Percentiles rank a stretch among this genome's conserved stretches.
These are phyloP conservation scores for Apogon talboti DNA, from an alignment of 2,797 vertebrate species.

Conservation along the genomic window DNA sequence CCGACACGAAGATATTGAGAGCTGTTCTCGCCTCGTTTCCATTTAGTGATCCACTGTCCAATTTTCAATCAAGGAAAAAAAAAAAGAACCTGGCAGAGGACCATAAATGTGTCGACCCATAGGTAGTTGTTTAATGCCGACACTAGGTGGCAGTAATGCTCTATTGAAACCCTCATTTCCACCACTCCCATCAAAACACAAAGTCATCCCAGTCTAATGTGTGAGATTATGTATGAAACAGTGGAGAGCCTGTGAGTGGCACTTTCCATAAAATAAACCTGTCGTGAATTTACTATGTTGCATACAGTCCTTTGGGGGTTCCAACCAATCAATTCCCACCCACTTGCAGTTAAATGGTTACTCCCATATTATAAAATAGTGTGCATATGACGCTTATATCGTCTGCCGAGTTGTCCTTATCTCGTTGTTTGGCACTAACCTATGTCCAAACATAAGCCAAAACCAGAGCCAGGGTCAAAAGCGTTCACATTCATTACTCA, in stretches of 20 bases:
- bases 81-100: not conserved
- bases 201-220: slow-evolving; percentile 33
- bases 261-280: slow-evolving; percentile 35
- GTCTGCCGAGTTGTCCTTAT: slow-evolving; percentile 6
- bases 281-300: slow-evolving; percentile 27
- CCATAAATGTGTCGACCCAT: not conserved
- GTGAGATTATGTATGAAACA: slow-evolving; percentile 44
- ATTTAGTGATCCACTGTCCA: slow-evolving; percentile 3
- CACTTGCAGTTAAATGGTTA: slow-evolving; percentile 10
- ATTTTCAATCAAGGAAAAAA: slow-evolving; percentile 13
- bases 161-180: slow-evolving; percentile 25
- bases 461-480: slow-evolving; percentile 9
- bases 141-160: slow-evolving; percentile 81
- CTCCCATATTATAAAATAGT: slow-evolving; percentile 20
- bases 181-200: slow-evolving; percentile 54
- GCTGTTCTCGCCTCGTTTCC: not conserved
- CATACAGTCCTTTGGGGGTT: slow-evolving; percentile 12
- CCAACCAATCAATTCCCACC: slow-evolving; percentile 40
- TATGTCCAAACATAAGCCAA: slow-evolving; percentile 31
- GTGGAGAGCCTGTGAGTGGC: not conserved
- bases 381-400: slow-evolving; percentile 20
- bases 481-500: too few relatives aligned
- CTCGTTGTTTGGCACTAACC: slow-evolving; percentile 38
- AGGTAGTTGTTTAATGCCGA: not conserved
- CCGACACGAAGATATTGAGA: not conserved